Evolutionary conservation across 1,140 invertebrate species (phyloP).

Genomic region (Drosophila pectinifera): DNA sequence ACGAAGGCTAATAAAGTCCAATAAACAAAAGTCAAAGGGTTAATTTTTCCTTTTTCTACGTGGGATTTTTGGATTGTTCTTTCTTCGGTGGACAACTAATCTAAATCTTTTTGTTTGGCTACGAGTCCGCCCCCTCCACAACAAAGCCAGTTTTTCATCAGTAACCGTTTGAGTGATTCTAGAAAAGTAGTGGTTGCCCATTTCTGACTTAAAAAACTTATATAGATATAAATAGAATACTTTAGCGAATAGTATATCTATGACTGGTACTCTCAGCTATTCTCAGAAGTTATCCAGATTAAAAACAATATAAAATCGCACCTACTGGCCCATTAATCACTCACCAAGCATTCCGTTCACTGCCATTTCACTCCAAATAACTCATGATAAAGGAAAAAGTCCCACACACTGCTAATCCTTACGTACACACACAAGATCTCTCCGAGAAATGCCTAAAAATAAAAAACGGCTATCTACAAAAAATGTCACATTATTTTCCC

Average conservation of each 20-base stretch:
- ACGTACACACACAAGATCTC: slow-evolving; percentile 45
- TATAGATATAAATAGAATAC: too few species aligned
- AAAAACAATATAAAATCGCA: slow-evolving; percentile 27
- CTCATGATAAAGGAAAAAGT: slow-evolving; percentile 50
- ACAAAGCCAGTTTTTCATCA: too few species aligned
- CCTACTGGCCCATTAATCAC: slow-evolving; percentile 66
- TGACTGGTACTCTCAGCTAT: not conserved
- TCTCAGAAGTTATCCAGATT: not conserved
- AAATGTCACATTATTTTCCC: slow-evolving; percentile 71
- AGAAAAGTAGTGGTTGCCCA: too few species aligned
- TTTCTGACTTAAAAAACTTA: too few species aligned
- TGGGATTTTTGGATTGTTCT: too few species aligned
- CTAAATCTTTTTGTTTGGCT: too few species aligned
- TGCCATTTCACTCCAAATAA: slow-evolving; percentile 31
- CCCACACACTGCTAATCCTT: slow-evolving; percentile 78
- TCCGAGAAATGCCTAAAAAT: slow-evolving; percentile 19
- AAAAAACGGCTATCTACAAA: slow-evolving; percentile 20
- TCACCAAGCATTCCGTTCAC: slow-evolving; percentile 21
- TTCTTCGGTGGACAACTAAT: too few species aligned
- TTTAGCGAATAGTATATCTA: not conserved
- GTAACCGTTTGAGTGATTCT: too few species aligned
- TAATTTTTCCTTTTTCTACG: too few species aligned
- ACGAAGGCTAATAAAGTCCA: too few species aligned
- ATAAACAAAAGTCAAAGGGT: too few species aligned
- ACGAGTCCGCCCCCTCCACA: too few species aligned